These are phyloP conservation scores for Papilio dardanus DNA, from an alignment of 1,140 invertebrate species.

Conservation along the genomic window DNA sequence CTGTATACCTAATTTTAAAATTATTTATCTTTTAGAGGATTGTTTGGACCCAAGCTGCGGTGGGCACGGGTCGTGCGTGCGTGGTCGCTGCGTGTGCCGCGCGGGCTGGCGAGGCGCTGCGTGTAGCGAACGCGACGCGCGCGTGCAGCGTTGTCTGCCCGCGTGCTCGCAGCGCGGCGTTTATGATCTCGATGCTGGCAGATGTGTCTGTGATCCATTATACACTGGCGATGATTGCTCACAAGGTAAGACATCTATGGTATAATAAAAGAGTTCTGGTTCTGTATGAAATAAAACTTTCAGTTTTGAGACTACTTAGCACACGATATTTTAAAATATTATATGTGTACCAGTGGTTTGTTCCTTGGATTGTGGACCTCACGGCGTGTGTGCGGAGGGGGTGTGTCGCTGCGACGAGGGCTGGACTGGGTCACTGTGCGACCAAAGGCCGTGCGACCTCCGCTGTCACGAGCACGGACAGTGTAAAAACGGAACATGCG, in stretches of 20 bases:
- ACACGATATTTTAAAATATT: not conserved
- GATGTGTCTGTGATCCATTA: conserved; percentile 94
- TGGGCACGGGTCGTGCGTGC: conserved; percentile 95
- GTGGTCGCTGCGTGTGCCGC: conserved; percentile 96
- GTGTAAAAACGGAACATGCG: conserved; percentile 98
- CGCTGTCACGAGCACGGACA: conserved; percentile 97
- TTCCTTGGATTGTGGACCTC: conserved; percentile 94
- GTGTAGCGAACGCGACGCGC: conserved; percentile 93
- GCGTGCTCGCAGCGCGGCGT: conserved; percentile 95
- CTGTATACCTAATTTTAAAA: conserved; percentile 5
- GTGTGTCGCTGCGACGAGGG: conserved; percentile 94
- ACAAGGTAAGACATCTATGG: conserved; percentile 84
- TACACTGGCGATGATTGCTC: conserved; percentile 96
- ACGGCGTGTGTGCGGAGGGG: conserved; percentile 95
- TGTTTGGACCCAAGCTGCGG: conserved; percentile 94
- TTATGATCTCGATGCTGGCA: conserved; percentile 93
- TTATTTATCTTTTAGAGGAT: conserved; percentile 84
- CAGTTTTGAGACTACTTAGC: not conserved
- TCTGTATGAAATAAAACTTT: not conserved
- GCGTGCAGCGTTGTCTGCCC: conserved; percentile 94
- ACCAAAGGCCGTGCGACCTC: conserved; percentile 93
- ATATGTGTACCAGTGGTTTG: conserved; percentile 87
- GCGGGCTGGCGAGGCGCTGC: conserved; percentile 97
- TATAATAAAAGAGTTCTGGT: not conserved
- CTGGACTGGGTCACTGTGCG: conserved; percentile 96